A percentile compares a stretch with the other conserved stretches of the same genome.
phyloP scores from a whole-genome alignment of 2,888 invertebrate species.

The Camptogramma bilineatum region DNA sequence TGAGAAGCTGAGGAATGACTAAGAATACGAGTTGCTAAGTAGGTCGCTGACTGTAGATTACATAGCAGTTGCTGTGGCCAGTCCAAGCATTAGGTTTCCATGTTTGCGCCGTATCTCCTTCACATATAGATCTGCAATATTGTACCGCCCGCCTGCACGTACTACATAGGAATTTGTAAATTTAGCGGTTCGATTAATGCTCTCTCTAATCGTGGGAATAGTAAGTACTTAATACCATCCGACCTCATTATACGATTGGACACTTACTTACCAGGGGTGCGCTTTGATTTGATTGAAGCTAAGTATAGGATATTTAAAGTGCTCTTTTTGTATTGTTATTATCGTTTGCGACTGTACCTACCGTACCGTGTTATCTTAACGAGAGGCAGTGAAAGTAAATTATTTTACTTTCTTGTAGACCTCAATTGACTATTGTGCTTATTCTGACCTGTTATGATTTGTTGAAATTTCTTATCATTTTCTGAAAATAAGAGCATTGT shows the following conservation, averaged over 20 bases:
- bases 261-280: background rate
- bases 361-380: slow-evolving; percentile 29
- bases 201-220: background rate
- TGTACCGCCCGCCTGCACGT: background rate
- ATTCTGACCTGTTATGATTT: slow-evolving; percentile 7
- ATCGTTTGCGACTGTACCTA: slow-evolving; percentile 3
- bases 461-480: background rate
- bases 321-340: background rate
- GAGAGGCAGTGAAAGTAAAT: slow-evolving; percentile 60
- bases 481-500: background rate
- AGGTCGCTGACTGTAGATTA: slow-evolving; percentile 20
- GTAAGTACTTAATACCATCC: background rate
- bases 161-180: background rate
- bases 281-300: background rate
- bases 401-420: slow-evolving; percentile 46
- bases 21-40: slow-evolving; percentile 27
- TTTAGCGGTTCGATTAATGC: background rate
- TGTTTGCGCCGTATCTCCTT: slow-evolving; percentile 12
- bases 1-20: slow-evolving; percentile 23
- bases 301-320: background rate
- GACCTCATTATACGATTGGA: background rate
- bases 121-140: slow-evolving; percentile 1
- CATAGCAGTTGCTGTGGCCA: slow-evolving; percentile 9
- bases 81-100: slow-evolving; percentile 13
- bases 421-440: slow-evolving; percentile 38